Percentiles rank a stretch among this genome's conserved stretches.
Conservation (phyloP, 2,888 invertebrate species). For the Homarus gammarus region DNA sequence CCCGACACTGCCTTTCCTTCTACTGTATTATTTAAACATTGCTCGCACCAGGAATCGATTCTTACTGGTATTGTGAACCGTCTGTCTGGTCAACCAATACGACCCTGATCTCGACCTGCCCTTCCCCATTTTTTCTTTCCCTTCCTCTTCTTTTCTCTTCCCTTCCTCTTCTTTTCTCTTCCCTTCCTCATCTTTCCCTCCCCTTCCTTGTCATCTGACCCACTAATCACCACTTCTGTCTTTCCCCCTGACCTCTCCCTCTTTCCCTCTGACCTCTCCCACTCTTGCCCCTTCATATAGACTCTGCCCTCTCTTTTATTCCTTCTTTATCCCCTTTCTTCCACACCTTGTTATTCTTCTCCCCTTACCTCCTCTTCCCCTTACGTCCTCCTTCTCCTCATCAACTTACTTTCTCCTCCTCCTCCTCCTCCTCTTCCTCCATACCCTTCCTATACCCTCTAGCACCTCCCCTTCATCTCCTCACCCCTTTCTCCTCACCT, state of each 20-base stretch:
- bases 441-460: not conserved
- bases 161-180: not conserved
- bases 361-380: not conserved
- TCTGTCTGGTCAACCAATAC: not conserved
- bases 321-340: not conserved
- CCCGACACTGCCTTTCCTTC: not conserved
- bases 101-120: too few species aligned
- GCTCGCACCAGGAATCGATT: not conserved
- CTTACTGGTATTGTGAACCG: not conserved
- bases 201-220: not conserved
- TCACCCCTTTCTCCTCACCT: too few species aligned
- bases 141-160: not conserved
- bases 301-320: too few species aligned
- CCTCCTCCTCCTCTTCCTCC: not conserved
- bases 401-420: not conserved
- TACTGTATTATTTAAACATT: not conserved
- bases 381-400: not conserved
- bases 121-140: not conserved
- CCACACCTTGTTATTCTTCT: not conserved
- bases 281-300: not conserved
- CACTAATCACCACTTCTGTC: not conserved
- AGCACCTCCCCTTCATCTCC: not conserved
- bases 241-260: not conserved
- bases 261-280: not conserved
- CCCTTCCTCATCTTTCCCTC: slow-evolving; percentile 2